A percentile compares a stretch with the other conserved stretches of the same genome.
Conservation (phyloP, 1,140 invertebrate genomes). For the Ceratosolen solmsi region DNA sequence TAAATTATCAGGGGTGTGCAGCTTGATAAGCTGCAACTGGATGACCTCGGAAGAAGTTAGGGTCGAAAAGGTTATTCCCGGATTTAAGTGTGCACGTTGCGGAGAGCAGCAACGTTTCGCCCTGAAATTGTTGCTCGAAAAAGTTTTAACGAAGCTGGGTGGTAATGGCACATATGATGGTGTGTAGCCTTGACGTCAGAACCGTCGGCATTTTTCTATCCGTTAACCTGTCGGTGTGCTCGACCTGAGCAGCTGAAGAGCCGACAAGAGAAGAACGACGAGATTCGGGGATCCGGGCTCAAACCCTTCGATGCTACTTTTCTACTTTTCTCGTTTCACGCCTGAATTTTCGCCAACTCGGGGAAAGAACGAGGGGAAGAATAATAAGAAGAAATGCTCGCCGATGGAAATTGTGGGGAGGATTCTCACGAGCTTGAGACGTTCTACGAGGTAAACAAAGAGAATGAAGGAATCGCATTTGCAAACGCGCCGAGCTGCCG, state of each 20-base stretch:
- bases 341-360: constrained; percentile 46
- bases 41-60: too few relatives aligned
- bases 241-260: constrained; percentile 26
- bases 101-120: background rate
- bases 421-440: background rate
- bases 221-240: background rate
- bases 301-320: constrained; percentile 52
- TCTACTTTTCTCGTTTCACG: constrained; percentile 57
- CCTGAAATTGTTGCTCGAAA: constrained; percentile 43
- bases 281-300: constrained; percentile 25
- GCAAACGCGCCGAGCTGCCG: background rate
- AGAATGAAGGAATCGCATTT: constrained; percentile 45
- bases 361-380: constrained; percentile 24
- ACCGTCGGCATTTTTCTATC: background rate
- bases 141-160: constrained; percentile 53
- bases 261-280: background rate
- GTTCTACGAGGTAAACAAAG: constrained; percentile 34
- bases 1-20: too few relatives aligned
- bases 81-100: too few relatives aligned
- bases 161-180: background rate
- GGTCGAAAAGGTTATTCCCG: too few relatives aligned
- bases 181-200: background rate
- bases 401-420: constrained; percentile 24
- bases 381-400: constrained; percentile 1
- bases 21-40: too few relatives aligned